Conservation (phyloP, 2,113 vertebrate genomes). For the Galbula dea region DNA sequence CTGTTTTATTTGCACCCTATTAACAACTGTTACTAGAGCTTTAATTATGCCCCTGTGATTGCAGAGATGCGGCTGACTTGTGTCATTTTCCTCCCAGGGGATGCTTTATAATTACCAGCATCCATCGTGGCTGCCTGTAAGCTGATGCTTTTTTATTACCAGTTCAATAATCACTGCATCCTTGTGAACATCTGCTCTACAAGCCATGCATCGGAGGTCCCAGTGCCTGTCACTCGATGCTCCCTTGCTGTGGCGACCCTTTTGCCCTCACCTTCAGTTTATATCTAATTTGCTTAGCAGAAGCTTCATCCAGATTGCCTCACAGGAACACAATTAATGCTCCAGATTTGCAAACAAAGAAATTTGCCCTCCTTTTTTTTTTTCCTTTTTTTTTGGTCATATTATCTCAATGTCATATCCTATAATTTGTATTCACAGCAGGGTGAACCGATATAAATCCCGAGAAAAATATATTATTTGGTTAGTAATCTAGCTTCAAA, state of each 20-base stretch:
- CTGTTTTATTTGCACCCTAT: conserved; percentile 96
- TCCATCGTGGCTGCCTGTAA: conserved; percentile 91
- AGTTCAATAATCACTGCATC: conserved; percentile 94
- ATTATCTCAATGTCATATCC: conserved; percentile 72
- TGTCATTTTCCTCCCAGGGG: conserved; percentile 96
- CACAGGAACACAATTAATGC: conserved; percentile 79
- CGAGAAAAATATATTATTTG: conserved; percentile 56
- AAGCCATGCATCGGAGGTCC: conserved; percentile 87
- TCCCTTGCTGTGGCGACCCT: conserved; percentile 85
- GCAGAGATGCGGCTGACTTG: conserved; percentile 88
- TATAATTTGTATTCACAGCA: conserved; percentile 73
- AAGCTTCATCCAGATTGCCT: conserved; percentile 78
- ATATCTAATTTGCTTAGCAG: conserved; percentile 91
- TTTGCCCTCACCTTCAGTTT: conserved; percentile 86
- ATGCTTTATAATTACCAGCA: conserved; percentile 98
- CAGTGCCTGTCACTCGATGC: conserved; percentile 88
- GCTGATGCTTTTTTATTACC: conserved; percentile 88
- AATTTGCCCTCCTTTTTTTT: conserved; percentile 36
- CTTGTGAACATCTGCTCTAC: conserved; percentile 93
- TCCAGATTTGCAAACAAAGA: conserved; percentile 79
- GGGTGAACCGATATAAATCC: conserved; percentile 65
- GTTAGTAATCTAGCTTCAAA: conserved; percentile 20
- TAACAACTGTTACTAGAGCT: conserved; percentile 98
- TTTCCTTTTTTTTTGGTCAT: conserved; percentile 50
- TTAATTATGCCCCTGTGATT: conserved; percentile 98